Base-by-base conservation (phyloP, 2,797 vertebrate species). In the Heteromormyrus szaboi region DNA sequence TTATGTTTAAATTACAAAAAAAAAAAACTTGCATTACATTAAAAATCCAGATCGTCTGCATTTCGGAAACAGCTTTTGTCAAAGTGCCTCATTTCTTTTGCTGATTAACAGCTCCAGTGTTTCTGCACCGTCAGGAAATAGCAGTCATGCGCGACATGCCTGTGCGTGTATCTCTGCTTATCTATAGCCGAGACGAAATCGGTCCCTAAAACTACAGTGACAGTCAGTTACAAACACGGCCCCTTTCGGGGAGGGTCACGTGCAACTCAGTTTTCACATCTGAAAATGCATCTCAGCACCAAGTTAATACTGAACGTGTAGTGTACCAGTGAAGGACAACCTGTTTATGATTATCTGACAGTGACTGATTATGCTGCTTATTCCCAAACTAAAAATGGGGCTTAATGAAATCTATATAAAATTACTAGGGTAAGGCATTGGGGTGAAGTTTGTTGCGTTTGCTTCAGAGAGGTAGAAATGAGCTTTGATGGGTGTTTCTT, bases 281-380 rank as follows among this genome's bases (percentile, higher is more conserved):
- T 44, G 41, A 81, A 46, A 44, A 81, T 81, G 76, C 76, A 81
- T 44, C 76, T 81, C 19, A 81, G 76, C 37, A 22, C 19, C 12
- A 51, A 85, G 81, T 85, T 85, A 51, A 85, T 85, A 51, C 81
- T 85, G 81, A 50, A 50, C 81, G 8, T 2, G n/a, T 85, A 22
- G 11, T 51, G 48, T 85, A 85, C 81, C 48, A 51, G 2, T 51
- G 25, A 22, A 85, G 48, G 22, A 51, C 81, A 4, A 85, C 11
- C 48, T 85, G 46, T 85, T 85, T 1, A 41, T 44, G 22, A 81
- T 88, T 88, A 81, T 48, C 17, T n/a, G 12, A 50, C 5, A 85
- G n/a, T 37, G 9, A 37, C 44, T 37, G 44, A 37, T 85, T 44
- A 89, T 29, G n/a, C 33, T 88, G 8, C 88, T 85, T 22, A 56